Conservation (phyloP, 1,140 invertebrate species). For the Polypedilum vanderplanki region DNA sequence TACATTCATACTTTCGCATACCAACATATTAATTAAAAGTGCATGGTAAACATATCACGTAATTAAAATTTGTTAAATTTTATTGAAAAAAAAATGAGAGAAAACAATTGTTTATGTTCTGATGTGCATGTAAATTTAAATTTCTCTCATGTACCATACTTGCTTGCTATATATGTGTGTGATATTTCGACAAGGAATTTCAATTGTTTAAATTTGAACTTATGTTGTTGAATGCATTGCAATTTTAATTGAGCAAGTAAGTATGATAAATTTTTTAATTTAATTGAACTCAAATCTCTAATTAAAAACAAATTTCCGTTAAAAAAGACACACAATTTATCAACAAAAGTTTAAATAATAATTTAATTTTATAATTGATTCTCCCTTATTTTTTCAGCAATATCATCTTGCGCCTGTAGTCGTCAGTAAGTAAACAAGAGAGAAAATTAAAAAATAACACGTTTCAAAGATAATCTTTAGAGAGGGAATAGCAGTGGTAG, state of each 20-base stretch:
- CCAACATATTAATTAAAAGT: background rate
- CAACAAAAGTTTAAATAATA: background rate
- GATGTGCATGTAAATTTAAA: background rate
- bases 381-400: no score
- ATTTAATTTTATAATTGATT: constrained; percentile 8
- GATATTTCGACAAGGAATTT: background rate
- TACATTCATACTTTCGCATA: background rate
- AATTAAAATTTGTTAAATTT: background rate
- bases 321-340: background rate
- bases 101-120: no score
- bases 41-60: constrained; percentile 4
- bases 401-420: background rate
- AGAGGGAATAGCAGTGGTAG: no score
- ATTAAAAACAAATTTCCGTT: no score
- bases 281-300: no score
- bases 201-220: background rate
- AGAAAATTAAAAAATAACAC: constrained; percentile 20
- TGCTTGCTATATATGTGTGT: no score
- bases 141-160: no score
- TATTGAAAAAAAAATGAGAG: background rate
- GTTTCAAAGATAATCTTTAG: constrained; percentile 9
- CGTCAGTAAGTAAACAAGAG: background rate
- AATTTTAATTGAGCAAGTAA: background rate
- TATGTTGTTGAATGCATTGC: background rate
- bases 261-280: no score